phyloP scores from a whole-genome alignment of 2,797 vertebrate genomes.

The Enteromius anoplus region DNA sequence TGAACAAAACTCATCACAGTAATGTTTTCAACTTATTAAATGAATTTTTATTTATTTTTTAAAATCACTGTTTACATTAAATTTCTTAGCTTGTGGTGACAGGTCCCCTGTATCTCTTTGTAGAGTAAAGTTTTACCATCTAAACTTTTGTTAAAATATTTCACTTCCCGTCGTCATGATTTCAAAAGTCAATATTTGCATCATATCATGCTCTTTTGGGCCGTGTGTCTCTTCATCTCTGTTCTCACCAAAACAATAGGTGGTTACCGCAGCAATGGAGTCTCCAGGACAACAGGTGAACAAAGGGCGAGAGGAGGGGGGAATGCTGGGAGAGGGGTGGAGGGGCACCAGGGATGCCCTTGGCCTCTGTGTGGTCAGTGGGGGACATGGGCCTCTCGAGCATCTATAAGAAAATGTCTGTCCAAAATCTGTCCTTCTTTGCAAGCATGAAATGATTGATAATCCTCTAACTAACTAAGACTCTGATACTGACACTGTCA shows the following conservation, averaged over 20 bases:
- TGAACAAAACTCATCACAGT: neutral
- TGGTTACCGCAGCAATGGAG: conserved; percentile 69
- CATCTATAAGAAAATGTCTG: conserved; percentile 60
- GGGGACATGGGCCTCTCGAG: conserved; percentile 69
- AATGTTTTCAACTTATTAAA: neutral
- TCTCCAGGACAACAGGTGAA: conserved; percentile 81
- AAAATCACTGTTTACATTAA: neutral
- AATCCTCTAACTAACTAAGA: conserved; percentile 38
- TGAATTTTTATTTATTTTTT: too few species aligned
- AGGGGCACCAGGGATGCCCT: conserved; percentile 68
- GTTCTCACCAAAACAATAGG: conserved; percentile 68
- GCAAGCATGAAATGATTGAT: conserved; percentile 70
- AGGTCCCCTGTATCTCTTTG: neutral
- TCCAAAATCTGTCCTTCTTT: conserved; percentile 67
- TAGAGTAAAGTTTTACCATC: neutral
- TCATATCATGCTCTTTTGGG: conserved; percentile 61
- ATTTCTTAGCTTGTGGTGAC: neutral
- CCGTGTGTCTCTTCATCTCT: conserved; percentile 71
- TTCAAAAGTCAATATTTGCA: conserved; percentile 49
- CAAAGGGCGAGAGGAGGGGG: conserved; percentile 71
- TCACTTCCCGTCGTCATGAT: conserved; percentile 7
- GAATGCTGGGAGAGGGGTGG: conserved; percentile 67
- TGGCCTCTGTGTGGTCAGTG: conserved; percentile 78
- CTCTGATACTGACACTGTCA: conserved; percentile 46
- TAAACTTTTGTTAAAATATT: neutral